Percentiles rank a stretch among this genome's conserved stretches.
Evolutionary conservation across 2,113 vertebrate species (phyloP).

Genomic region (Hyperoodon ampullatus): DNA sequence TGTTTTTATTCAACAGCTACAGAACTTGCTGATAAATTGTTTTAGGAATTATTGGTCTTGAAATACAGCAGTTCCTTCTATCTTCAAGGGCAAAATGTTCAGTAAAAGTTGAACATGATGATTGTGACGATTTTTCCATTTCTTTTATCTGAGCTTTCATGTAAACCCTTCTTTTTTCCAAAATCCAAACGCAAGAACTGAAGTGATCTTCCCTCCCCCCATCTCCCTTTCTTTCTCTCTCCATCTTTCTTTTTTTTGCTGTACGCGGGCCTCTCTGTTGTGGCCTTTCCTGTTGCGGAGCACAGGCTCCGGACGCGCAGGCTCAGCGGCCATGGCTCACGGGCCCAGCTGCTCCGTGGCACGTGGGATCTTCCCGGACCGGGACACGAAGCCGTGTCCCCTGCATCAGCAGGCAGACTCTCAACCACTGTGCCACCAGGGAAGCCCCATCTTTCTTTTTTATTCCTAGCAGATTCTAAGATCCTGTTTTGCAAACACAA

Average conservation of each 20-base stretch:
- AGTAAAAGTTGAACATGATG: neutral
- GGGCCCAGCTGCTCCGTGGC: no score
- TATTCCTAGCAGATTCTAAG: neutral
- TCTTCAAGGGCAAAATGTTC: neutral
- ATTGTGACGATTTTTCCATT: neutral
- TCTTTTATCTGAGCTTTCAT: neutral
- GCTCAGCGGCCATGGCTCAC: no score
- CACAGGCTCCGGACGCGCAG: no score
- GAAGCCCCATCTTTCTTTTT: neutral
- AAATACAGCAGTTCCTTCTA: neutral
- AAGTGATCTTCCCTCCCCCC: neutral
- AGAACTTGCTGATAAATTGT: neutral
- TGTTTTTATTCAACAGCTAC: neutral
- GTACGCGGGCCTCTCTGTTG: no score
- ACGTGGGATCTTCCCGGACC: no score
- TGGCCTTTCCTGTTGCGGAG: no score
- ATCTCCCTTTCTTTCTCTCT: neutral
- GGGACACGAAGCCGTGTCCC: no score
- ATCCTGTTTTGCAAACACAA: neutral
- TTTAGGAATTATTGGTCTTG: neutral
- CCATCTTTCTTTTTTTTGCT: neutral
- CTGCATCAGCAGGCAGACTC: no score
- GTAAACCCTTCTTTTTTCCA: neutral
- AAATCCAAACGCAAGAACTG: neutral
- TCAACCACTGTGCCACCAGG: no score